Evolutionary conservation across 2,888 invertebrate genomes (phyloP).

Genomic region (Trachelus iudaicus): DNA sequence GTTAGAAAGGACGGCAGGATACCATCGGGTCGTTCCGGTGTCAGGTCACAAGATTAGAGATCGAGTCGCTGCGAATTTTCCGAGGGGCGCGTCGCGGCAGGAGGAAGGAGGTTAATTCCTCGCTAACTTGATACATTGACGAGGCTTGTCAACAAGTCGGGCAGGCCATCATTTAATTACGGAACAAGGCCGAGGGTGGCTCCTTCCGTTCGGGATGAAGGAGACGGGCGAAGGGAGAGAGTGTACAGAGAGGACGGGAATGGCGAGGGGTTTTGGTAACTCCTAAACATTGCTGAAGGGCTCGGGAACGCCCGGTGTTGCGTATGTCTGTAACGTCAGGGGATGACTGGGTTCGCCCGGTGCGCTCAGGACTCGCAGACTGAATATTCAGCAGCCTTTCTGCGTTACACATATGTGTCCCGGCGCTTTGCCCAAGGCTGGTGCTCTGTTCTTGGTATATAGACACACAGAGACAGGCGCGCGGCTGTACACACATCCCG

Average conservation of each 20-base stretch:
- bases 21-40: background rate
- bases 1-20: background rate
- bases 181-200: constrained; percentile 40
- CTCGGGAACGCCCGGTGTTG: background rate
- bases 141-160: constrained; percentile 52
- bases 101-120: constrained; percentile 36
- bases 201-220: constrained; percentile 10
- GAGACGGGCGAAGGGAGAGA: constrained; percentile 26
- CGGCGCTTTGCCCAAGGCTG: background rate
- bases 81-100: background rate
- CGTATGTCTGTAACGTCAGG: constrained; percentile 34
- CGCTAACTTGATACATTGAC: constrained; percentile 53
- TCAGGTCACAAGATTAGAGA: background rate
- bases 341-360: constrained; percentile 29
- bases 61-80: background rate
- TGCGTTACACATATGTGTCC: constrained; percentile 29
- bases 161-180: constrained; percentile 58
- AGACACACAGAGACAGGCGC: background rate
- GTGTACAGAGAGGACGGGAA: background rate
- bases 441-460: background rate
- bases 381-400: constrained; percentile 60
- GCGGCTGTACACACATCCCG: background rate
- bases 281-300: constrained; percentile 2
- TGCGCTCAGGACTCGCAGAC: constrained; percentile 41
- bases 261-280: background rate